phyloP scores from a whole-genome alignment of 2,113 vertebrate species.

The Sphyrna mokarran region DNA sequence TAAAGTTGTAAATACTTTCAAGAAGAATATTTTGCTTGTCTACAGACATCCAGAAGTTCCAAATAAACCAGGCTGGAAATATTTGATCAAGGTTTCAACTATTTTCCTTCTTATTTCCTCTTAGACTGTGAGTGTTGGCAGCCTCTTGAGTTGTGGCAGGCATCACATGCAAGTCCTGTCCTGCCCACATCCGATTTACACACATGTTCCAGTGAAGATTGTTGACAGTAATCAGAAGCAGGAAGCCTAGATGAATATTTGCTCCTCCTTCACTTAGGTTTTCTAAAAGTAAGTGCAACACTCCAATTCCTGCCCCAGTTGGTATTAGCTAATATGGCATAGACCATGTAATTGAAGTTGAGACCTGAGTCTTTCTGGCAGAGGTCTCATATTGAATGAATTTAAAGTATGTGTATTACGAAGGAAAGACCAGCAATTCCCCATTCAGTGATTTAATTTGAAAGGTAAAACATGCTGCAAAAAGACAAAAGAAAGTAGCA shows the following conservation, averaged over 20 bases:
- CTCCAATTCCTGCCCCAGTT: neutral
- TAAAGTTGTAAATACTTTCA: conserved; percentile 15
- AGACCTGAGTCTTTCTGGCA: neutral
- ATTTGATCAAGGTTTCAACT: neutral
- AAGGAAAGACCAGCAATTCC: neutral
- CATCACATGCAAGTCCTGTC: neutral
- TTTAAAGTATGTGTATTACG: neutral
- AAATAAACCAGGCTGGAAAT: neutral
- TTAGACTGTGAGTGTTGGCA: conserved; percentile 6
- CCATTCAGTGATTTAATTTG: neutral
- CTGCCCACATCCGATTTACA: neutral
- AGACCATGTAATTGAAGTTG: no score
- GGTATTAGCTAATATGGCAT: neutral
- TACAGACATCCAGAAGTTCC: neutral
- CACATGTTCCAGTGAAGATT: neutral
- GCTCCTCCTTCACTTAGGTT: neutral
- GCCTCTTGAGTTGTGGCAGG: neutral
- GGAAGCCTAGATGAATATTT: neutral
- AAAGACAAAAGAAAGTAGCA: neutral
- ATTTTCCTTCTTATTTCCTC: neutral
- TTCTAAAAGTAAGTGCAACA: neutral
- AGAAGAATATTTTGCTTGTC: neutral
- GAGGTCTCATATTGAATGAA: neutral
- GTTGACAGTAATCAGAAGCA: conserved; percentile 1
- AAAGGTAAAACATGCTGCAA: neutral